Base-by-base conservation (phyloP, 2,113 vertebrate genomes). In the Leuciscus idus region DNA sequence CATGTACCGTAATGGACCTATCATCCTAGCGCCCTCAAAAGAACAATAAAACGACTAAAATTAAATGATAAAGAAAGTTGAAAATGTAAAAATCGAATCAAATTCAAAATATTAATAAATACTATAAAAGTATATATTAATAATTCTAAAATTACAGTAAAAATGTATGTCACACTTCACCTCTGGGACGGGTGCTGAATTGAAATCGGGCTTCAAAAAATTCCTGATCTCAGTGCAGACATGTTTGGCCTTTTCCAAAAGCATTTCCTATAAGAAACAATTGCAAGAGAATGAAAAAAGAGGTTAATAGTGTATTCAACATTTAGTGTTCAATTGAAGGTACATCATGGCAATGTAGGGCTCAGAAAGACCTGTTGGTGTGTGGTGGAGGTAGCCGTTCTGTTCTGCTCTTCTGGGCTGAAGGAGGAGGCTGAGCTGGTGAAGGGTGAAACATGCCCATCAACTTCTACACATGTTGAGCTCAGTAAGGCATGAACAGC, bases 171-270 rank as follows among this genome's bases (percentile, higher is more conserved):
- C 1, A 74, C 6, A 73, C 19, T 62, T 13, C 92, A 97, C 96
- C 96, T 96, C 91, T 70, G 87, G 87, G 19, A 95, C 75, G 66
- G 89, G 87, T 1, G 79, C 13, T 3, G 78, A 43, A 13, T 87
- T 91, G 87, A 86, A 80, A 82, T 87, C 90, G 84, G 10, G 59
- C 77, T 90, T 86, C 75, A 97, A 88, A 81, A 97, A 88, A 50
- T 68, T 75, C 89, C 62, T 89, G 87, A 96, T 93, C 94, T 96
- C 94, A 88, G 87, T 94, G 91, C 95, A 96, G 84, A 95, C 95
- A 26, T 82, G 74, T 86, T 88, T 93, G 85, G 92, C 90, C 90
- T 95, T 93, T 91, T 92, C 86, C 95, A 96, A 87, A 84, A 91
- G 64, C 26, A 85, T 92, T 91, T 88, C 87, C 70, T 81, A 91